Evolutionary conservation across 2,797 vertebrate genomes (phyloP), one percentile per base, ranked within the genome.

Genomic region (Pipistrellus kuhlii): DNA sequence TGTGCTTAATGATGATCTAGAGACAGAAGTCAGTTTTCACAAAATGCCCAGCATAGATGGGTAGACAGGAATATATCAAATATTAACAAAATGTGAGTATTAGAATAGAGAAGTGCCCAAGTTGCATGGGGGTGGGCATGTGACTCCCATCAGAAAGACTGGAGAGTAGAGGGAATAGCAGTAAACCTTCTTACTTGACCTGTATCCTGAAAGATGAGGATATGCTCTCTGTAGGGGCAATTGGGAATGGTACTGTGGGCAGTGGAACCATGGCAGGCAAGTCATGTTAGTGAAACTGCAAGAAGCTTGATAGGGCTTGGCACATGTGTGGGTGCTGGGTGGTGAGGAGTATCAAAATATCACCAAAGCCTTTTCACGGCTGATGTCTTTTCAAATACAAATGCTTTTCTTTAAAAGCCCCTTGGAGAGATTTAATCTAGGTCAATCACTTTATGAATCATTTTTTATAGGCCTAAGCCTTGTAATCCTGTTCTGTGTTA

Each of bases 381-480:
- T 23, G 35, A 2, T 41, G 10, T 71, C 32, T 71, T 85, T 90
- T 95, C 66, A 77, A 82, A 75, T 46, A 88, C 13, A 78, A 88
- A 73, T 32, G 9, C 5, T 72, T 92, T 94, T 51, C 20, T 75
- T 64, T 75, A 72, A 71, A 86, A 76, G 4, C 15, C 18, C 32
- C 32, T 86, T 68, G 35, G 30, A 94, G 53, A 89, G 15, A 64
- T 73, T 93, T 77, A 62, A 68, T 64, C 53, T 77, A 66, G 41
- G n/a, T 55, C 59, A 75, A 8, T 59, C 17, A 57, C 51, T 8
- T 91, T 6, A 80, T 23, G 10, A 86, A 18, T 38, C 53, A 15
- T 38, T 18, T 88, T 90, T 90, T 53, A 77, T 35, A 75, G 17
- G 2, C 5, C 5, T 17, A 73, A 7, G 13, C 6, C 59, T 7